Percentiles rank a stretch among this genome's conserved stretches.
Evolutionary conservation across 2,113 vertebrate genomes (phyloP).

Genomic region (Leucoraja erinaceus): DNA sequence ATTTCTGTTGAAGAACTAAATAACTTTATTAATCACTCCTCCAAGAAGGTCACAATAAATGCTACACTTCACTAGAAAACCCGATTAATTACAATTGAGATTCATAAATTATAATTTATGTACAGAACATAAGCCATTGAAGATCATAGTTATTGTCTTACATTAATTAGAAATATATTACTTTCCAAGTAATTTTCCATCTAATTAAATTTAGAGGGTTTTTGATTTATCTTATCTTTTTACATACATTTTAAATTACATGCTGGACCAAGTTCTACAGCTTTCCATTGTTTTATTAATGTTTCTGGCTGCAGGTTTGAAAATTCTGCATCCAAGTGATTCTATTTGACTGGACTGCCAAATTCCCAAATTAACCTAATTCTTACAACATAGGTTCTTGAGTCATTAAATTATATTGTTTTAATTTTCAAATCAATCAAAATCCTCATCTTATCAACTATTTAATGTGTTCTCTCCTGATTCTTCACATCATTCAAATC

Average conservation of each 20-base stretch:
- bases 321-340: not conserved
- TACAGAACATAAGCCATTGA: not conserved
- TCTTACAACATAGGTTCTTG: too few relatives aligned
- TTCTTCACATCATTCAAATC: not conserved
- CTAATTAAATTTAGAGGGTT: not conserved
- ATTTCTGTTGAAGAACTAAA: not conserved
- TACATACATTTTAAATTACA: not conserved
- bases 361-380: not conserved
- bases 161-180: not conserved
- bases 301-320: not conserved
- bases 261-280: not conserved
- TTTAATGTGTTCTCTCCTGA: not conserved
- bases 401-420: not conserved
- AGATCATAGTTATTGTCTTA: constrained; percentile 15
- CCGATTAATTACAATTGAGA: not conserved
- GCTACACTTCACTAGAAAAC: not conserved
- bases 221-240: not conserved
- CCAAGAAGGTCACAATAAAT: not conserved
- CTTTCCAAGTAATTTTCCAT: not conserved
- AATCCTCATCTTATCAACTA: not conserved
- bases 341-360: not conserved
- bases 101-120: not conserved
- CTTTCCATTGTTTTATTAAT: not conserved
- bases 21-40: not conserved
- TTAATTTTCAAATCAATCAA: not conserved